Base-by-base conservation (phyloP, 1,140 invertebrate species). In the Drosophila repletoides region DNA sequence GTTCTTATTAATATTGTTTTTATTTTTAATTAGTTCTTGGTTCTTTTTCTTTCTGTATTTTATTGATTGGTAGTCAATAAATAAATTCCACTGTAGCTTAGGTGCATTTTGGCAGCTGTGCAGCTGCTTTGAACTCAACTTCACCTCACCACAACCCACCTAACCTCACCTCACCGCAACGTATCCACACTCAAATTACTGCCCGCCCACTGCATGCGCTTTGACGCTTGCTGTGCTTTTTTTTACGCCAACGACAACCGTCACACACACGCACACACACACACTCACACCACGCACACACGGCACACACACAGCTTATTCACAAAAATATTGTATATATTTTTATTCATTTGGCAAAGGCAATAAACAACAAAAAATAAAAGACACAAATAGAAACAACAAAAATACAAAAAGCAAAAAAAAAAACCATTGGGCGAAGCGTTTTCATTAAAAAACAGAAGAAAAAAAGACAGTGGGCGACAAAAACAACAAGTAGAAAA, bases 271-370 rank as follows among this genome's bases (percentile, higher is more conserved):
- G 66, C 71, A 72, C 72, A 71, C 65, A 46, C 72, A 41, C 7
- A 29, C 2, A 55, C 5, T 5, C 7, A 53, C n/a, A 46, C 41
- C 28, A 38, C 22, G 17, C 36, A 71, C 65, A 66, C 72, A 58
- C n/a, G n/a, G 21, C 46, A 51, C 29, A 51, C 19, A 3, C n/a
- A 19, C 51, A 68, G 74, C 63, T 77, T 77, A 77, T 77, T 76
- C 68, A 77, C 64, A 56, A 73, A 73, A 84, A 84, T 79, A 84
- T 83, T 83, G 79, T 79, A 69, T 83, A 83, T 83, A 83, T 83
- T 84, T 83, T 79, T 84, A 84, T 83, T 84, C 74, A 60, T 74
- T 83, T 84, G 79, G 79, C 79, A 86, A 84, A 86, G 58, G 74
- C 72, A 83, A 83, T 77, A 83, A 83, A 63, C 69, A 77, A 68